phyloP scores from a whole-genome alignment of 2,113 vertebrate genomes.

The Strix uralensis region DNA sequence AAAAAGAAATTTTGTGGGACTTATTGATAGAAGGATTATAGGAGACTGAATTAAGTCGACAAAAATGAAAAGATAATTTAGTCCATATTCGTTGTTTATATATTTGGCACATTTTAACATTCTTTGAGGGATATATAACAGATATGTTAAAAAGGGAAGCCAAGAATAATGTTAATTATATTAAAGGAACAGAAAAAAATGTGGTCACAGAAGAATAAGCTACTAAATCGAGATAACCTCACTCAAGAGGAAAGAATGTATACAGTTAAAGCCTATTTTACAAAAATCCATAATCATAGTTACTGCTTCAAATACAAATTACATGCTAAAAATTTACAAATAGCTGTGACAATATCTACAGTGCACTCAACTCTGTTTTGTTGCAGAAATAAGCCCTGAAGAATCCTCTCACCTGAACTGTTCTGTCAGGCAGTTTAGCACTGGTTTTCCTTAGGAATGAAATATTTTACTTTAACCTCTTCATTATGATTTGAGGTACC shows the following conservation, averaged over 20 bases:
- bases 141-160: conserved; percentile 22
- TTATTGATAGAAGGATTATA: conserved; percentile 47
- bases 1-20: conserved; percentile 17
- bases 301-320: not conserved
- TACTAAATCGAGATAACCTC: not conserved
- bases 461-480: not conserved
- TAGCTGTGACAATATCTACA: not conserved
- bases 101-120: conserved; percentile 51
- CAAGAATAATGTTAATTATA: conserved; percentile 48
- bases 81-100: conserved; percentile 42
- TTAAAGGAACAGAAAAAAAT: conserved; percentile 9
- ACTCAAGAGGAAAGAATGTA: not conserved
- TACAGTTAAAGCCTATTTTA: not conserved
- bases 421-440: not conserved
- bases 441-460: not conserved
- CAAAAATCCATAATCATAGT: not conserved
- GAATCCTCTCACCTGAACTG: not conserved
- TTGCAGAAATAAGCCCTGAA: not conserved
- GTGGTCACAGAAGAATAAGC: not conserved
- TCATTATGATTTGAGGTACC: not conserved
- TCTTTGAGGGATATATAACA: conserved; percentile 38
- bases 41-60: conserved; percentile 55
- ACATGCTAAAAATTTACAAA: not conserved
- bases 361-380: not conserved
- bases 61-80: conserved; percentile 67